Conservation (phyloP, 2,888 invertebrate species). For the Drosophila helvetica region DNA sequence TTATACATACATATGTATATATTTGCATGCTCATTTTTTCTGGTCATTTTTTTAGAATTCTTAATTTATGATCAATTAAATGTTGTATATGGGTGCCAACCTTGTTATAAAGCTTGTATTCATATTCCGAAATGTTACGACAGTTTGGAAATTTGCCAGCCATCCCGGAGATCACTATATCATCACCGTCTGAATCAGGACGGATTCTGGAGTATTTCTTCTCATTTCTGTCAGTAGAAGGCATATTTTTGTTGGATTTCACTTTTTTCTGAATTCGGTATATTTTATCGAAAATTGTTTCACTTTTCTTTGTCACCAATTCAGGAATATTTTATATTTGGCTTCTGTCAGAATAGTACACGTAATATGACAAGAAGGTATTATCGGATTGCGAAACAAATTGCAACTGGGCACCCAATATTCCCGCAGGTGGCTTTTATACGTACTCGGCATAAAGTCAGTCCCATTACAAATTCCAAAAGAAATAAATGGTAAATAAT, state of each 20-base stretch:
- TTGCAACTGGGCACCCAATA: constrained; percentile 73
- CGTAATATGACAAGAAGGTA: constrained; percentile 47
- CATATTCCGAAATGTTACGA: constrained; percentile 86
- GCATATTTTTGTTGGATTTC: constrained; percentile 42
- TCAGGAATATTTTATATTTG: not conserved
- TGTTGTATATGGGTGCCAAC: constrained; percentile 71
- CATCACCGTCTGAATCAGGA: constrained; percentile 84
- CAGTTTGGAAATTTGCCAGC: constrained; percentile 88
- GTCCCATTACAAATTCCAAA: constrained; percentile 70
- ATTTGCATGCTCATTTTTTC: not conserved
- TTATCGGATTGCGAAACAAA: constrained; percentile 78
- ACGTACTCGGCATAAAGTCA: constrained; percentile 28
- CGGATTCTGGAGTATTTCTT: constrained; percentile 78
- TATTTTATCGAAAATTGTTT: constrained; percentile 11
- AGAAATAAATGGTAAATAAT: constrained; percentile 59
- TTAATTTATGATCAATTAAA: not conserved
- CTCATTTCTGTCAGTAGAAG: constrained; percentile 54
- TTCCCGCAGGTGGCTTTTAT: constrained; percentile 44
- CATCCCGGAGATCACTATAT: constrained; percentile 86
- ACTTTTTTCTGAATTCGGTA: constrained; percentile 23
- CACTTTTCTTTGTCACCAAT: not conserved
- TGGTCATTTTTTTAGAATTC: not conserved
- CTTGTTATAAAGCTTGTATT: constrained; percentile 86
- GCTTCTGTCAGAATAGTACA: constrained; percentile 11
- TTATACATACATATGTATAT: not conserved